Percentiles rank a stretch among this genome's conserved stretches.
These are phyloP conservation scores for Drosophila nr. medialis DNA, from an alignment of 2,888 invertebrate species.

Conservation along the genomic window DNA sequence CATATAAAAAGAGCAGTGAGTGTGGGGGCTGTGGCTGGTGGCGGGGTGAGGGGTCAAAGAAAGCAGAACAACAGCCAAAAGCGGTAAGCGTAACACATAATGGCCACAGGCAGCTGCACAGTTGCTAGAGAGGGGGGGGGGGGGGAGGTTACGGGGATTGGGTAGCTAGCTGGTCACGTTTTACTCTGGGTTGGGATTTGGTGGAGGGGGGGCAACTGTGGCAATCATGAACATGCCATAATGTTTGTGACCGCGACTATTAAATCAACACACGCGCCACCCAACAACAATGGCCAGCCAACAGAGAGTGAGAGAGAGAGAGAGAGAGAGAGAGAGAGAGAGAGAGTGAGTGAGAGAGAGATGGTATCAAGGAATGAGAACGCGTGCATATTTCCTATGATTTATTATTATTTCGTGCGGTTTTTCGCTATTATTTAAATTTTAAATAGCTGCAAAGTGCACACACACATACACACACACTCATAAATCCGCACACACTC, in stretches of 20 bases:
- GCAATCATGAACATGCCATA: conserved; percentile 79
- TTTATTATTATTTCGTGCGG: conserved; percentile 80
- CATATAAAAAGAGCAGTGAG: conserved; percentile 51
- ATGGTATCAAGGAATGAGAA: neutral
- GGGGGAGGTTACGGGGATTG: neutral
- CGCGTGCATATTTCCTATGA: conserved; percentile 68
- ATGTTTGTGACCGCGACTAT: conserved; percentile 77
- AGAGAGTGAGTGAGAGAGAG: conserved; percentile 3
- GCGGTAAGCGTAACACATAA: conserved; percentile 57
- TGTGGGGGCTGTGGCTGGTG: neutral
- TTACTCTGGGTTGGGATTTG: neutral
- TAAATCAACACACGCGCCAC: conserved; percentile 76
- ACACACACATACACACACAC: conserved; percentile 11
- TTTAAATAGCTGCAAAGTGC: conserved; percentile 79
- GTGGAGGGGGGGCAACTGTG: conserved; percentile 24
- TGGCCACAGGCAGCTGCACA: conserved; percentile 24
- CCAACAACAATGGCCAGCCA: conserved; percentile 19
- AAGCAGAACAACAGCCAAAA: conserved; percentile 34
- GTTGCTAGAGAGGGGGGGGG: neutral
- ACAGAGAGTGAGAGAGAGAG: conserved; percentile 2
- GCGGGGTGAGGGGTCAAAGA: neutral
- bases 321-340: neutral
- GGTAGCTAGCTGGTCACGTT: conserved; percentile 49
- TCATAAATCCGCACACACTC: neutral
- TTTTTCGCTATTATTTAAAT: conserved; percentile 79